Evolutionary conservation across 2,113 vertebrate genomes (phyloP).

Genomic region (Globicephala melas): DNA sequence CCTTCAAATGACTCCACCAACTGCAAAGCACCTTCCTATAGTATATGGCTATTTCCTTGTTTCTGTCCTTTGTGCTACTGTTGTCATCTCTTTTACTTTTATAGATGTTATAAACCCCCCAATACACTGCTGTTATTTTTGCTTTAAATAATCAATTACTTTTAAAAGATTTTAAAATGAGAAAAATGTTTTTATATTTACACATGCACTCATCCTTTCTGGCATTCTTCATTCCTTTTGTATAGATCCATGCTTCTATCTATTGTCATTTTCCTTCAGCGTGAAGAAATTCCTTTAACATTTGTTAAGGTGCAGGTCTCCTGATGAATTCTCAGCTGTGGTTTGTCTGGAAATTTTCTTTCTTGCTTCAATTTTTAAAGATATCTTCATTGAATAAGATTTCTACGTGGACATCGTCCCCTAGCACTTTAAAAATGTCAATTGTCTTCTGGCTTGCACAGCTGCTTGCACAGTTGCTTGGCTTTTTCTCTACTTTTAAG

Average conservation of each 20-base stretch:
- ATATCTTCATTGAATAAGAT: neutral
- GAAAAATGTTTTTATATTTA: neutral
- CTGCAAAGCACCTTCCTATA: neutral
- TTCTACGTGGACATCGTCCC: neutral
- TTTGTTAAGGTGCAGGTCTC: neutral
- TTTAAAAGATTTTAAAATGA: conserved; percentile 39
- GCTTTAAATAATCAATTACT: neutral
- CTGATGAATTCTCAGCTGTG: neutral
- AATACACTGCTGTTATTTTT: neutral
- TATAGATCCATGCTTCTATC: neutral
- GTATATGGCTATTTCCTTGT: neutral
- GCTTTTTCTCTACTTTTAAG: neutral
- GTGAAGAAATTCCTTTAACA: conserved; percentile 35
- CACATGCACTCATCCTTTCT: neutral
- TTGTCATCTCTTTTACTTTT: neutral
- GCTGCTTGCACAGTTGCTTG: neutral
- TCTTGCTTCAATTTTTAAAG: neutral
- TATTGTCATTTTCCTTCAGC: neutral
- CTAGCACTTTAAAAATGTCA: neutral
- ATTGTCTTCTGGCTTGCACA: neutral
- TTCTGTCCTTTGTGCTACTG: neutral
- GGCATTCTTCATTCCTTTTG: neutral
- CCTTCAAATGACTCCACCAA: neutral
- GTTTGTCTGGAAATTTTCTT: conserved; percentile 8
- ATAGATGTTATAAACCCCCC: neutral